Base-by-base conservation (phyloP, 2,888 invertebrate genomes). In the Pseudococcus jackbeardsleyi region DNA sequence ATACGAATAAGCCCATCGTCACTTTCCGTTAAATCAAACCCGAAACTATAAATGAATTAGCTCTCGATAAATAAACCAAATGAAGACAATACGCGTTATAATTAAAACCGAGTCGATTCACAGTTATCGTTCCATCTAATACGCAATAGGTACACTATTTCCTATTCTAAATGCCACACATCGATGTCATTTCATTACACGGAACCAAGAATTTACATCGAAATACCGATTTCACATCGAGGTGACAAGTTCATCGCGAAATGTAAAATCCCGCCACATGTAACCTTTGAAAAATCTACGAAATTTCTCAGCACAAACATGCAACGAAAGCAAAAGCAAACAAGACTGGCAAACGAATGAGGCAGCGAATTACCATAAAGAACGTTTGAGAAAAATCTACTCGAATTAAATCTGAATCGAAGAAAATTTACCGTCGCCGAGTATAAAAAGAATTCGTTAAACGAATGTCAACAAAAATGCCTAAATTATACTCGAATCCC, bases 391-490 rank as follows among this genome's bases (percentile, higher is more conserved):
- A 72, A 72, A 72, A 72, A 72, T 72, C 33, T 72, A 72, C 72
- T 72, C 42, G 42, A 6, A 42, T 42, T 72, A 72, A 72, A 72
- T 72, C 33, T 72, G 72, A 72, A 72, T 72, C 72, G 33, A 72
- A 72, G 17, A 39, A 72, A 72, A 72, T 72, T 33, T 17, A 33
- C 72, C 72, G 7, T 33, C 33, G 12, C 11, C 11, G 6, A 64
- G 64, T 12, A 64, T 7, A 22, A 64, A 64, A 26, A 6, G 33
- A 68, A 26, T 33, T 33, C 15, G n/a, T 33, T 64, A 72, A 72
- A 72, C 72, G 72, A 72, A 72, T 39, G 72, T 72, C 72, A 72
- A 72, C 72, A 72, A 72, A 33, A 33, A 39, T 72, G 72, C 72
- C 72, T 72, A 26, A 72, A 72, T 72, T 72, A 72, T 33, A 72